Percentiles rank a stretch among this genome's conserved stretches.
Evolutionary conservation across 2,797 vertebrate genomes (phyloP).

Genomic region (Anisognathus igniventris): DNA sequence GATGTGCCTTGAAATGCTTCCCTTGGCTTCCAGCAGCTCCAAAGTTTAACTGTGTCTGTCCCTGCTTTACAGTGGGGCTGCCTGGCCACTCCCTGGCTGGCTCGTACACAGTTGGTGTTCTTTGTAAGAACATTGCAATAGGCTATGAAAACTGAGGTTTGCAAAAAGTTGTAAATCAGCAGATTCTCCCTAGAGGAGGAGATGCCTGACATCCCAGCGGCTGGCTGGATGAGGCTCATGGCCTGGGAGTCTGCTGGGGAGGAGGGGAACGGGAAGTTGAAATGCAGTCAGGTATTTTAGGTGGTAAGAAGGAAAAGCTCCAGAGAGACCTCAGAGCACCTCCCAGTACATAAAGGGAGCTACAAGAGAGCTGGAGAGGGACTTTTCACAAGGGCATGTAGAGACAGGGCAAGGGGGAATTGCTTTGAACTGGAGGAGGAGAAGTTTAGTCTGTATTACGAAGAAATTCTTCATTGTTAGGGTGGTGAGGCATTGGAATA

Average conservation of each 20-base stretch:
- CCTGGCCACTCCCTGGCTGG: not conserved
- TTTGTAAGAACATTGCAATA: not conserved
- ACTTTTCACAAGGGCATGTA: not conserved
- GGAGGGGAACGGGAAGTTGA: not conserved
- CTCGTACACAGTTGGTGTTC: not conserved
- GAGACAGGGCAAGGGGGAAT: not conserved
- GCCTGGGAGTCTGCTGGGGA: not conserved
- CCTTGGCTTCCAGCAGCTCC: not conserved
- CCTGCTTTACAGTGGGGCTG: not conserved
- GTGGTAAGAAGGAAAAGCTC: not conserved
- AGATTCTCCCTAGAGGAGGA: not conserved
- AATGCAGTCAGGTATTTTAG: not conserved
- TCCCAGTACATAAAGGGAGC: not conserved
- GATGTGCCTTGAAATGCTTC: not conserved
- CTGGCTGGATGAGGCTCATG: not conserved
- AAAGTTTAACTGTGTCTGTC: not conserved
- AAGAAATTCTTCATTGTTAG: not conserved
- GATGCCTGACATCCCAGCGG: fast-evolving
- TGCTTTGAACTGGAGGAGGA: not conserved
- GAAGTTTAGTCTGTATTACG: not conserved
- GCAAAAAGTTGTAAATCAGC: not conserved
- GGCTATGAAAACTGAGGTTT: not conserved
- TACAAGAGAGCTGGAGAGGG: not conserved
- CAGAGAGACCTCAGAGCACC: not conserved
- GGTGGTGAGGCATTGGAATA: not conserved